phyloP scores from a whole-genome alignment of 23 tunicate species.

The Diplosoma virens region DNA sequence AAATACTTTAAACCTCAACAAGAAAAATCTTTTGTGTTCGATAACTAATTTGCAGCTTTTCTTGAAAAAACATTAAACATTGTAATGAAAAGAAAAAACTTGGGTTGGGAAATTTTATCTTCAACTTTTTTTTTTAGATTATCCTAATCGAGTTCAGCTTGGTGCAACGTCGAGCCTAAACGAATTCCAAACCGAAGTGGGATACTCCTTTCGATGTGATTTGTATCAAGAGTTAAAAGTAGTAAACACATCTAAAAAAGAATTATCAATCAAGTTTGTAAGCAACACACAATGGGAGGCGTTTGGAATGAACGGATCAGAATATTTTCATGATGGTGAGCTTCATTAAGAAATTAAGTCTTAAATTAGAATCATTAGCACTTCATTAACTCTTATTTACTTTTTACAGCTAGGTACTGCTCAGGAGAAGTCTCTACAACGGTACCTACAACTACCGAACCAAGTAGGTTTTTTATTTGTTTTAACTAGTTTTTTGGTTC shows the following conservation, averaged over 20 bases:
- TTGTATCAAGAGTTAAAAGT: conserved; percentile 1
- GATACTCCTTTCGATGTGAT: conserved; percentile 38
- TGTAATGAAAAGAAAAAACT: no score
- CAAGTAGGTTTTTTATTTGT: no score
- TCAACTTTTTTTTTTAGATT: conserved; percentile 3
- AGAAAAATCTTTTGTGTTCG: no score
- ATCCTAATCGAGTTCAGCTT: background rate
- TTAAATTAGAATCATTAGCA: background rate
- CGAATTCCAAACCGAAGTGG: conserved; percentile 21
- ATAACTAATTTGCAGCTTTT: no score
- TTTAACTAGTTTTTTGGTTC: no score
- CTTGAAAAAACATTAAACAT: no score
- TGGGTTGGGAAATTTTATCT: no score
- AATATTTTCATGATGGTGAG: conserved; percentile 26
- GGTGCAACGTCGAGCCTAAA: background rate
- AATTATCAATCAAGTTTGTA: conserved; percentile 7
- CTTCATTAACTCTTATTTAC: background rate
- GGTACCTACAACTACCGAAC: conserved; percentile 16
- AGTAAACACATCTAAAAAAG: background rate
- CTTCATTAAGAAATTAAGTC: background rate
- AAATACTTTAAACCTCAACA: no score
- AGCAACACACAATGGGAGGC: conserved; percentile 47
- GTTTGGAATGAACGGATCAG: conserved; percentile 34
- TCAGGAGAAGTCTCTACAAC: conserved; percentile 37
- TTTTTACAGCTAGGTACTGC: conserved; percentile 46